Conservation (phyloP, 2,113 vertebrate genomes). For the Oophaga pumilio region DNA sequence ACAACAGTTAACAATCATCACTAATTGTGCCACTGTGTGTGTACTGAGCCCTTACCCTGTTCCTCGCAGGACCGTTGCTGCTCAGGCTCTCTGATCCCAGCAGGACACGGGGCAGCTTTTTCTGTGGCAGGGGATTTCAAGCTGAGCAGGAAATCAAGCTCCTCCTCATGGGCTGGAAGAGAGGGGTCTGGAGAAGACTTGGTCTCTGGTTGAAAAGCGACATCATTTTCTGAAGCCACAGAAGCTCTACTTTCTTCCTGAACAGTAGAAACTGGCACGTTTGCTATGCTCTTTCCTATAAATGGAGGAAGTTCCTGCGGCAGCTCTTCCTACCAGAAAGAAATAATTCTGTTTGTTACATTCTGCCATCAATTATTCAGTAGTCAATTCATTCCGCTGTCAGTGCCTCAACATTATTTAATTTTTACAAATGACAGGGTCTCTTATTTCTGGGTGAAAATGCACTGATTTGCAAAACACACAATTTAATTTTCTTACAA, state of each 20-base stretch:
- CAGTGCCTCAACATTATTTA: background rate
- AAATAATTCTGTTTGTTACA: background rate
- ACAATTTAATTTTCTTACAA: background rate
- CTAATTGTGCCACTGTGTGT: background rate
- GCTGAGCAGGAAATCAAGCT: conserved; percentile 84
- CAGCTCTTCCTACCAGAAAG: conserved; percentile 69
- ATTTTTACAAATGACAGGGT: background rate
- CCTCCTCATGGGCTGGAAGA: conserved; percentile 72
- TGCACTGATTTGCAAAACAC: background rate
- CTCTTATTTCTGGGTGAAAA: background rate
- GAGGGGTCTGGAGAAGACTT: background rate
- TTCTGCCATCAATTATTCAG: background rate
- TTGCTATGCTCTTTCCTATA: conserved; percentile 68
- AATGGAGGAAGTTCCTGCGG: conserved; percentile 81
- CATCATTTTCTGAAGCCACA: background rate
- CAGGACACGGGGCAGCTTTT: conserved; percentile 23
- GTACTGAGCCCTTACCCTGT: conserved; percentile 62
- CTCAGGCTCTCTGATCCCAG: conserved; percentile 56
- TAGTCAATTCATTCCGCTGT: background rate
- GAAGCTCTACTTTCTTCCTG: background rate
- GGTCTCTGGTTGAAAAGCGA: background rate
- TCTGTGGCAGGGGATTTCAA: conserved; percentile 73
- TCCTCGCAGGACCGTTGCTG: conserved; percentile 57
- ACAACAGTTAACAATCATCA: background rate
- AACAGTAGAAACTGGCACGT: conserved; percentile 55